phyloP scores from a whole-genome alignment of 2,888 invertebrate species.

The Hedychridium roseum region DNA sequence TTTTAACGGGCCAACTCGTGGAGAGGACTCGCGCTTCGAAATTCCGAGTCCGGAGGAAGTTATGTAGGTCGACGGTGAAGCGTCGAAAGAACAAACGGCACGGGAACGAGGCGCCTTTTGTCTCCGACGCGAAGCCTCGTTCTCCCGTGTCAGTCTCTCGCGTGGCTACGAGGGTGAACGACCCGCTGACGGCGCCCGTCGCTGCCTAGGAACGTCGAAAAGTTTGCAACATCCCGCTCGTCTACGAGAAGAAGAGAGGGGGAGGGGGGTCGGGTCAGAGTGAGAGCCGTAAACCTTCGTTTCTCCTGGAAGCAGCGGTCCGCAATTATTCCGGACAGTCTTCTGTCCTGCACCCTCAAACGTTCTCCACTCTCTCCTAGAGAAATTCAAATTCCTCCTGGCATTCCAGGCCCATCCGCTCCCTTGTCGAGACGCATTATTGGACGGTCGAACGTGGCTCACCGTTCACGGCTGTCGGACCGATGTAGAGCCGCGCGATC shows the following conservation, averaged over 20 bases:
- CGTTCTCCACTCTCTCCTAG: background rate
- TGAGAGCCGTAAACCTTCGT: too few relatives aligned
- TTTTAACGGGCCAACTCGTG: too few relatives aligned
- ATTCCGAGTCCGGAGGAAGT: too few relatives aligned
- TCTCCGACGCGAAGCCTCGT: background rate
- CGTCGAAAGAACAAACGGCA: too few relatives aligned
- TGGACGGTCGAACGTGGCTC: conserved; percentile 18
- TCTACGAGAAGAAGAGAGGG: too few relatives aligned
- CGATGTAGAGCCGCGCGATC: conserved; percentile 8
- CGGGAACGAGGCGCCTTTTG: too few relatives aligned
- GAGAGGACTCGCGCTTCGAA: too few relatives aligned
- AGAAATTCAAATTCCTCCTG: conserved; percentile 22
- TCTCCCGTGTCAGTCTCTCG: background rate
- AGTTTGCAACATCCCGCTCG: background rate
- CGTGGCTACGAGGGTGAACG: background rate
- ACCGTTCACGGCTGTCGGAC: conserved; percentile 1
- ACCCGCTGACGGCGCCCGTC: background rate
- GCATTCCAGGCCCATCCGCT: conserved; percentile 18
- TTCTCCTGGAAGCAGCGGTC: too few relatives aligned
- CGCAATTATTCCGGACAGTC: conserved; percentile 2
- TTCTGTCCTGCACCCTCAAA: background rate
- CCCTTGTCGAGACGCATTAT: conserved; percentile 24
- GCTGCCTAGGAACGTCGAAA: background rate
- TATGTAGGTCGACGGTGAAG: too few relatives aligned
- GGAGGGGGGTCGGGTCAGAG: too few relatives aligned